phyloP scores from a whole-genome alignment of 1,140 invertebrate genomes.

The Charaxes varanes region DNA sequence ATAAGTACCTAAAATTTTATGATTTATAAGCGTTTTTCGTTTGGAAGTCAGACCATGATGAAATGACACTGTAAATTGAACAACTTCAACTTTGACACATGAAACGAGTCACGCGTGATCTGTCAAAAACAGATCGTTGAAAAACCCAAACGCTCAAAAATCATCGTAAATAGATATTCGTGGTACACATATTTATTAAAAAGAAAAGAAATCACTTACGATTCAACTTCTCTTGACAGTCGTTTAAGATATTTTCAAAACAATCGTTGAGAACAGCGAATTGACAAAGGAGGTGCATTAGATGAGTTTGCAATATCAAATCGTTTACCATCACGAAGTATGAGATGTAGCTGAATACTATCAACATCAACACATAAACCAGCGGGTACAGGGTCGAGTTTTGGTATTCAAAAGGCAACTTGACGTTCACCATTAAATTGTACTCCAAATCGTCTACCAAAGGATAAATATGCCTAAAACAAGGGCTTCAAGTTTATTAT shows the following conservation, averaged over 20 bases:
- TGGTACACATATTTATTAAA: too few relatives aligned
- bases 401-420: constrained; percentile 35
- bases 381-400: constrained; percentile 26
- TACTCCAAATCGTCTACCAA: constrained; percentile 51
- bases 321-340: constrained; percentile 52
- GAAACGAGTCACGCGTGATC: too few relatives aligned
- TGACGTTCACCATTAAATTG: constrained; percentile 41
- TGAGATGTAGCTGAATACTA: constrained; percentile 37
- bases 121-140: too few relatives aligned
- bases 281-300: constrained; percentile 55
- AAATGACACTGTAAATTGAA: too few relatives aligned
- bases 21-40: too few relatives aligned
- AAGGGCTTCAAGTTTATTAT: too few relatives aligned
- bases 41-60: too few relatives aligned
- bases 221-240: constrained; percentile 32
- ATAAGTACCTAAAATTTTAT: too few relatives aligned
- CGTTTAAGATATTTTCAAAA: constrained; percentile 42
- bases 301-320: constrained; percentile 43
- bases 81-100: too few relatives aligned
- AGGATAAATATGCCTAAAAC: constrained; percentile 45
- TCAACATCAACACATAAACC: constrained; percentile 28
- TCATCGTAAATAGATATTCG: too few relatives aligned
- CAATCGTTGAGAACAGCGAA: constrained; percentile 45
- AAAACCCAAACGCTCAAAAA: too few relatives aligned
- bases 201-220: constrained; percentile 16